Conservation (phyloP, 2,888 invertebrate genomes). For the Merodon equestris region DNA sequence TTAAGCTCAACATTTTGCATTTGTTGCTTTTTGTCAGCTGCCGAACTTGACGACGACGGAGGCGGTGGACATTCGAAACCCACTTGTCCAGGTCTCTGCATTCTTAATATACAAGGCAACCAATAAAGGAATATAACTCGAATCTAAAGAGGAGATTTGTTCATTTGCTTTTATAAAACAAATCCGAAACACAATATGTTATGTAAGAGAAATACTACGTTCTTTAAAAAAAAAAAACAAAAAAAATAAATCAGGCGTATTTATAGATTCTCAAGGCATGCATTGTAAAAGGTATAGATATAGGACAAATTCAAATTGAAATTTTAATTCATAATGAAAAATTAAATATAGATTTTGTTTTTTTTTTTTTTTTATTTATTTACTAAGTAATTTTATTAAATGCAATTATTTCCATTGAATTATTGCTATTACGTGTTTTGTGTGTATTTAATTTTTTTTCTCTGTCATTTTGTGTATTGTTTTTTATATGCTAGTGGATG, state of each 20-base stretch:
- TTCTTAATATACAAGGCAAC: constrained; percentile 97
- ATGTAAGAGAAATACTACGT: constrained; percentile 43
- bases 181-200: too few species aligned
- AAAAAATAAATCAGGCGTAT: constrained; percentile 36
- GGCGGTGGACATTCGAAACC: constrained; percentile 80
- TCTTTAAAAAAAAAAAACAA: constrained; percentile 10
- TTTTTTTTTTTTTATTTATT: constrained; percentile 62
- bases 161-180: constrained; percentile 17
- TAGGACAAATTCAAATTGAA: constrained; percentile 61
- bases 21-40: constrained; percentile 80
- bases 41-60: constrained; percentile 81
- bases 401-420: constrained; percentile 66
- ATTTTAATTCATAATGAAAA: constrained; percentile 66
- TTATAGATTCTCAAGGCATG: constrained; percentile 61
- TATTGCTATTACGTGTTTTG: constrained; percentile 62
- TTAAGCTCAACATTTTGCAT: constrained; percentile 92
- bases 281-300: constrained; percentile 63
- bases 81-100: constrained; percentile 87
- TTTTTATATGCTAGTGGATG: constrained; percentile 43
- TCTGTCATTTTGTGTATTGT: background rate
- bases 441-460: constrained; percentile 29
- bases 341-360: constrained; percentile 48
- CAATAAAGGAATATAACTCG: constrained; percentile 96
- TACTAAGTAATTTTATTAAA: constrained; percentile 63
- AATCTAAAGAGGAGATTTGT: constrained; percentile 81